Conservation (phyloP, 2,797 vertebrate genomes). For the Cossypha caffra region DNA sequence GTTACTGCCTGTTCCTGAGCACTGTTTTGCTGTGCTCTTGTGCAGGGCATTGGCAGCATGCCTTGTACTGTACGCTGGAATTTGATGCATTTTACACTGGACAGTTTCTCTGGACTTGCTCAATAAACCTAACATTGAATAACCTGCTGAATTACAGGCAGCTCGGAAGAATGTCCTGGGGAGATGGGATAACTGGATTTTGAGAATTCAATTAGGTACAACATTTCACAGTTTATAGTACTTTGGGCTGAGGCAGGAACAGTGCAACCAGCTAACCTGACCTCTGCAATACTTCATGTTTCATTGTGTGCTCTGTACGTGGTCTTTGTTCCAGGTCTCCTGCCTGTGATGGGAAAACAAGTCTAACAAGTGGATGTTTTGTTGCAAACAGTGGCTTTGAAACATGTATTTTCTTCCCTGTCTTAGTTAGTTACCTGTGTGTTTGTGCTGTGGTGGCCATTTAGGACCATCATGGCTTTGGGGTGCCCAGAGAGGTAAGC, state of each 20-base stretch:
- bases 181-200: constrained; percentile 14
- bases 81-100: background rate
- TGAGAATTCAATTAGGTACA: background rate
- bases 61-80: background rate
- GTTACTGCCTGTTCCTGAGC: background rate
- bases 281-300: background rate
- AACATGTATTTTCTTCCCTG: background rate
- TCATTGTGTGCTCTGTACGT: accelerated
- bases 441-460: background rate
- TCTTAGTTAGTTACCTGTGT: background rate
- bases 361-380: background rate
- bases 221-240: background rate
- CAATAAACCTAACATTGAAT: background rate
- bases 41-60: background rate
- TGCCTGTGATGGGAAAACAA: background rate
- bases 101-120: background rate
- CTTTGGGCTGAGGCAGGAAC: background rate
- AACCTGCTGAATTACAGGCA: background rate
- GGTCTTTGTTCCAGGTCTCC: background rate
- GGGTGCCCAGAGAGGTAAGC: background rate
- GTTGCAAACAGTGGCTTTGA: background rate
- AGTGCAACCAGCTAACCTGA: background rate
- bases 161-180: background rate
- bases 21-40: background rate
- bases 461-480: background rate